Conservation (phyloP, 2,113 vertebrate genomes). For the Apteryx mantelli region DNA sequence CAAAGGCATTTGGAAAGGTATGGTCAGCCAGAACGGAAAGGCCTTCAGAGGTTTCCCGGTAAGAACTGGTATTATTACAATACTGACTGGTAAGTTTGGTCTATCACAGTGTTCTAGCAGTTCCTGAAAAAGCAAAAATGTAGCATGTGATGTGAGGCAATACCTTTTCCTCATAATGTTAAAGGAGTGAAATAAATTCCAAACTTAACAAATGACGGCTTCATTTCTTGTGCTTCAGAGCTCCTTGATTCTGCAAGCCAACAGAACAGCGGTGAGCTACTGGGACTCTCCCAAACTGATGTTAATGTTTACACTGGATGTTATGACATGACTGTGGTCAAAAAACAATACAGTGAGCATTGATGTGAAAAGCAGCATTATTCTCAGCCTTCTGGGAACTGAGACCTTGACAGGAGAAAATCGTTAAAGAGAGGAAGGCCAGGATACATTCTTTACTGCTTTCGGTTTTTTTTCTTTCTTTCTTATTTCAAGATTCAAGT, state of each 20-base stretch:
- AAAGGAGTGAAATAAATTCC: background rate
- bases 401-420: background rate
- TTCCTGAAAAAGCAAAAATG: background rate
- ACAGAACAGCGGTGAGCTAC: background rate
- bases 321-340: background rate
- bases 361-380: background rate
- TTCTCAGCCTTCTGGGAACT: background rate
- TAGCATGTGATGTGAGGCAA: background rate
- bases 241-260: background rate
- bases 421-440: background rate
- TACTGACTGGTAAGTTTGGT: background rate
- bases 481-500: background rate
- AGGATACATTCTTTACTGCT: background rate
- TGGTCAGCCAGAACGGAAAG: background rate
- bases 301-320: background rate
- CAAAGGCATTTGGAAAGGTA: background rate
- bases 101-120: background rate
- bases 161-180: background rate
- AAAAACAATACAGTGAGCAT: background rate
- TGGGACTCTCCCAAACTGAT: background rate
- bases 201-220: background rate
- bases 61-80: background rate
- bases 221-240: background rate
- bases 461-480: background rate
- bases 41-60: background rate